phyloP scores from a whole-genome alignment of 2,797 vertebrate species.

The Enteromius argenteus region DNA sequence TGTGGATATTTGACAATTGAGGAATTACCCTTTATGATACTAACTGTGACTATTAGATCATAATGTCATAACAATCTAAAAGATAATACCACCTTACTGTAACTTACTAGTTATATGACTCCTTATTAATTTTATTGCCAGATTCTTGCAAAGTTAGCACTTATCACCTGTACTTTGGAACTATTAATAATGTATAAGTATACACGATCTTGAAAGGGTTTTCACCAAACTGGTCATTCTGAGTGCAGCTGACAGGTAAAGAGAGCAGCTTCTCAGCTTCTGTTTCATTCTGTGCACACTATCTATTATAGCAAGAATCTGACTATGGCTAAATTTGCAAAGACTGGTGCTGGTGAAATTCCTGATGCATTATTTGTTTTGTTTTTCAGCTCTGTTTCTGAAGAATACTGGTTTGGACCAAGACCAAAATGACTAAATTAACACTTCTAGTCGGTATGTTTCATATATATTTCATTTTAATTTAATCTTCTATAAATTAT shows the following conservation, averaged over 20 bases:
- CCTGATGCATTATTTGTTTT: not conserved
- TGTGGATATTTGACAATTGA: not conserved
- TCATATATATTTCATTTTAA: not conserved
- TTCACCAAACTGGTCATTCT: constrained; percentile 35
- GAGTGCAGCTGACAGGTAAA: constrained; percentile 54
- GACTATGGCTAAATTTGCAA: not conserved
- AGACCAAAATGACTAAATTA: constrained; percentile 68
- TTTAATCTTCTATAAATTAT: not conserved
- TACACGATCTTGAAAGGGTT: constrained; percentile 65
- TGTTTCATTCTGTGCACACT: not conserved
- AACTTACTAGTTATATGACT: constrained; percentile 7
- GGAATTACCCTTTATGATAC: not conserved
- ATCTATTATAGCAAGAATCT: not conserved
- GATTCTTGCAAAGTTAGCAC: constrained; percentile 35
- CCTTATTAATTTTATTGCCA: constrained; percentile 39
- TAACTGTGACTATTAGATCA: not conserved
- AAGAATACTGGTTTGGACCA: constrained; percentile 1
- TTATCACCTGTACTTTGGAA: constrained; percentile 81
- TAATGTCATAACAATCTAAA: not conserved
- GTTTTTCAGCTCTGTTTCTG: constrained; percentile 44
- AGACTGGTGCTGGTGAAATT: not conserved
- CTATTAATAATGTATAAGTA: constrained; percentile 73
- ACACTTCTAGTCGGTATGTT: constrained; percentile 73
- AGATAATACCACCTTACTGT: not conserved
- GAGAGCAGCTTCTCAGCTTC: not conserved